These are phyloP conservation scores for Platycnemis pennipes DNA, from an alignment of 2,888 invertebrate species.

Conservation along the genomic window DNA sequence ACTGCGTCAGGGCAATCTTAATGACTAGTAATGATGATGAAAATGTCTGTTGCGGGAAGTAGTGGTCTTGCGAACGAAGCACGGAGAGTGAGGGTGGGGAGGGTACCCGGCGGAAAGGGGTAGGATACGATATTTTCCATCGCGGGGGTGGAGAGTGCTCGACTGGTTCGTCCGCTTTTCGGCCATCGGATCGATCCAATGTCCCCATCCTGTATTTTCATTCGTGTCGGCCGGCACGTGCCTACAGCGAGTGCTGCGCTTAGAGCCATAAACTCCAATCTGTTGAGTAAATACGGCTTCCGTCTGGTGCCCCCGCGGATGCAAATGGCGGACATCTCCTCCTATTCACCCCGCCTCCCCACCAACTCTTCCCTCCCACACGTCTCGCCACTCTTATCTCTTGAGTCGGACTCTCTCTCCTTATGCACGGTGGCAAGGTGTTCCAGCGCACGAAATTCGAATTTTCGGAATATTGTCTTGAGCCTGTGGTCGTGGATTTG, in stretches of 20 bases:
- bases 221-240: not conserved
- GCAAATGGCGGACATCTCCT: too few species aligned
- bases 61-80: too few species aligned
- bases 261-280: slow-evolving; percentile 9
- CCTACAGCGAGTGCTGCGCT: not conserved
- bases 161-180: not conserved
- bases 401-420: not conserved
- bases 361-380: not conserved
- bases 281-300: slow-evolving; percentile 32
- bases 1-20: too few species aligned
- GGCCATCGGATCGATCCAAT: not conserved
- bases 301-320: not conserved
- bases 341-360: too few species aligned
- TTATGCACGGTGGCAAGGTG: not conserved
- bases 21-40: too few species aligned
- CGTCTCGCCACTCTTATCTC: not conserved
- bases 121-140: too few species aligned
- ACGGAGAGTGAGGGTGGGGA: too few species aligned
- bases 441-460: too few species aligned
- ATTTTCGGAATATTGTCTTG: too few species aligned
- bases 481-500: too few species aligned
- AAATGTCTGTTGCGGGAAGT: too few species aligned
- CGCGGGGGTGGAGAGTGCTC: not conserved
- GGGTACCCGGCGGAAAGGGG: too few species aligned
- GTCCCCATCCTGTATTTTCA: not conserved